phyloP scores from a whole-genome alignment of 1,140 invertebrate species.

The Triops cancriformis region DNA sequence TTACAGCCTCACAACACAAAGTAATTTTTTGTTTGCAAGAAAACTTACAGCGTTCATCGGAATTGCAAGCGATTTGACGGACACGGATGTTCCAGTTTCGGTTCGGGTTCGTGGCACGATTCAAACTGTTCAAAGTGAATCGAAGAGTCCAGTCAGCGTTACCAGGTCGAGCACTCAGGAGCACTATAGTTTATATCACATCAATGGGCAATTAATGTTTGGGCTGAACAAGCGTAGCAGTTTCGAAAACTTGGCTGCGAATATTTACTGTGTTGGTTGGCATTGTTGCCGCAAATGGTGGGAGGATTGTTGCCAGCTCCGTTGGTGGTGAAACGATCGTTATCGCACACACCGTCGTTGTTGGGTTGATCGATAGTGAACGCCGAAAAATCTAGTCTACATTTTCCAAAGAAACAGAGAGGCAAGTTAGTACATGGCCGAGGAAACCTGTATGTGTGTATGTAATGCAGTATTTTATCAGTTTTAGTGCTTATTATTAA shows the following conservation, averaged over 20 bases:
- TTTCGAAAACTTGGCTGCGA: no score
- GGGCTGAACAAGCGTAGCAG: no score
- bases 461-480: neutral
- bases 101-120: slow-evolving; percentile 38
- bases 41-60: slow-evolving; percentile 35
- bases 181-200: neutral
- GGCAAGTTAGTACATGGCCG: slow-evolving; percentile 30
- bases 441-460: neutral
- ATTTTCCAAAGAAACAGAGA: no score
- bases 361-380: slow-evolving; percentile 61
- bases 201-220: no score
- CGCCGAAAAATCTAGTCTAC: slow-evolving; percentile 61
- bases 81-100: slow-evolving; percentile 68
- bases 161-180: neutral
- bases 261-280: slow-evolving; percentile 58
- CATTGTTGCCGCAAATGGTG: slow-evolving; percentile 66
- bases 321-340: slow-evolving; percentile 58
- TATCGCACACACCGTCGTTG: slow-evolving; percentile 57
- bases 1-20: no score
- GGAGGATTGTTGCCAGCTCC: slow-evolving; percentile 57
- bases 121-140: slow-evolving; percentile 53
- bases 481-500: neutral
- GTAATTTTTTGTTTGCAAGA: neutral
- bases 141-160: neutral
- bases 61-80: slow-evolving; percentile 56